These are phyloP conservation scores for Cheilosia soror DNA, from an alignment of 2,888 invertebrate species.

Conservation along the genomic window DNA sequence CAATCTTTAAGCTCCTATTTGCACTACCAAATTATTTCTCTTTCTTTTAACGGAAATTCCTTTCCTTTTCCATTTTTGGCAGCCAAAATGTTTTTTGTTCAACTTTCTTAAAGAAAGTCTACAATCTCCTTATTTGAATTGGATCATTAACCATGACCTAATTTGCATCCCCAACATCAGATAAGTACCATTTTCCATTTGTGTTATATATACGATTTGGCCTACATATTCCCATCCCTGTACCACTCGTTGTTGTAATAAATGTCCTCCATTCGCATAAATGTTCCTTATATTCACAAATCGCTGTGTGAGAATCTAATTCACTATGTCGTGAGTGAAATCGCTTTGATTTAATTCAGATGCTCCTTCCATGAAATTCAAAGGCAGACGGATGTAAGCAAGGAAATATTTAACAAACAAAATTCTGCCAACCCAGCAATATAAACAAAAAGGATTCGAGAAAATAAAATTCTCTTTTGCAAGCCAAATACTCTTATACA, in stretches of 20 bases:
- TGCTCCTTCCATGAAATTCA: background rate
- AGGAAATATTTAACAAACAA: no score
- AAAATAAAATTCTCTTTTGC: no score
- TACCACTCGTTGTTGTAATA: background rate
- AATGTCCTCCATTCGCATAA: constrained; percentile 10
- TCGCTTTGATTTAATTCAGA: constrained; percentile 17
- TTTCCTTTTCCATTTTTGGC: background rate
- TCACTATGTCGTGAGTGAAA: constrained; percentile 3
- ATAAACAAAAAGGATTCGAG: no score
- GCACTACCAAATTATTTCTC: no score
- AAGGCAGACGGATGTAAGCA: background rate
- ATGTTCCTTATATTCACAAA: constrained; percentile 11
- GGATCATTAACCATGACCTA: constrained; percentile 12
- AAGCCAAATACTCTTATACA: background rate
- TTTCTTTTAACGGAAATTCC: no score
- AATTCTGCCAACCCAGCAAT: no score
- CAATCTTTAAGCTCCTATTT: no score
- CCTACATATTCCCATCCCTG: background rate
- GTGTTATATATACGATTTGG: background rate
- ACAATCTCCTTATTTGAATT: constrained; percentile 5
- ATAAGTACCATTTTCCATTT: constrained; percentile 9
- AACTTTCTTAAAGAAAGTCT: background rate
- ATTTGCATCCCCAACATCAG: constrained; percentile 20
- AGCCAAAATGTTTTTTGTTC: background rate
- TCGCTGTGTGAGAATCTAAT: constrained; percentile 4